These are phyloP conservation scores for Eretmochelys imbricata DNA, from an alignment of 2,113 vertebrate genomes.

Conservation along the genomic window DNA sequence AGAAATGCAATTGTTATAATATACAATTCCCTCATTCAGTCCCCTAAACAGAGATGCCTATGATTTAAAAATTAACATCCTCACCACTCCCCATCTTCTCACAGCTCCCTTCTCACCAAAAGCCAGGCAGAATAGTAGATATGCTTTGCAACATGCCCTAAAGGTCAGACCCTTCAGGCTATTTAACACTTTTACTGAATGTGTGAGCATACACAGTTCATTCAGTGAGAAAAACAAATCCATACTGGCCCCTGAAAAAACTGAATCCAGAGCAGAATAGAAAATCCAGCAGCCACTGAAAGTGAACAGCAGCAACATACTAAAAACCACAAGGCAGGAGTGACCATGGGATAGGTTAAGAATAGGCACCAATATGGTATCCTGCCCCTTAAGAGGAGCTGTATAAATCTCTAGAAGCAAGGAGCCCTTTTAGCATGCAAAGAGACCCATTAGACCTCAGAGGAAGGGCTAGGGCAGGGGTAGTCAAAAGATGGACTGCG, in stretches of 20 bases:
- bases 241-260: not conserved
- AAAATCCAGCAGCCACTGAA: not conserved
- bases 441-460: not conserved
- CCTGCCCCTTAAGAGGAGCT: not conserved
- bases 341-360: not conserved
- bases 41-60: not conserved
- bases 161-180: slow-evolving; percentile 9
- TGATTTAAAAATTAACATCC: not conserved
- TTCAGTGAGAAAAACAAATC: not conserved
- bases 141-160: not conserved
- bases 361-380: not conserved
- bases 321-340: not conserved
- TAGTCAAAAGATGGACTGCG: too few relatives aligned
- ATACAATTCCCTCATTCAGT: not conserved
- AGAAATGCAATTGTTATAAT: not conserved
- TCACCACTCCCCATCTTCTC: not conserved
- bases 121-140: not conserved
- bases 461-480: not conserved
- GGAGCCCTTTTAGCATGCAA: accelerated
- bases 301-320: not conserved
- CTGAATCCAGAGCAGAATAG: not conserved
- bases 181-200: slow-evolving; percentile 1
- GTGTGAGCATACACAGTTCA: not conserved
- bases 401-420: not conserved
- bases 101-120: not conserved